Evolutionary conservation across 2,797 vertebrate genomes (phyloP).

Genomic region (Mormyrops attenuatus): DNA sequence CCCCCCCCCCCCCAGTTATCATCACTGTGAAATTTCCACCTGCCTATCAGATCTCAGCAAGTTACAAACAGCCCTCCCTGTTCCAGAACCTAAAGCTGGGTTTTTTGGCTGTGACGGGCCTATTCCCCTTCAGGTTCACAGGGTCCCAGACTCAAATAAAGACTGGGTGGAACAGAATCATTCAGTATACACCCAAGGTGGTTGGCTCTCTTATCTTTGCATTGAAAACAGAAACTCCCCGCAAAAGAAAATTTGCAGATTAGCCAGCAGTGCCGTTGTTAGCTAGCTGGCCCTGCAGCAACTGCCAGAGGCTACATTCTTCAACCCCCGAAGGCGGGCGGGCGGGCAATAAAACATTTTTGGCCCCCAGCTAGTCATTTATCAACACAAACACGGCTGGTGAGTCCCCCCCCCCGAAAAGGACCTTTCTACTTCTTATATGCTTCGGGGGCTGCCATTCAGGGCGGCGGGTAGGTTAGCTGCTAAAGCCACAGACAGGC

Average conservation of each 20-base stretch:
- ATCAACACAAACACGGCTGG: slow-evolving; percentile 44
- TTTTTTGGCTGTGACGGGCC: background rate
- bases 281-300: background rate
- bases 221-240: background rate
- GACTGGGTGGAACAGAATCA: background rate
- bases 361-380: slow-evolving; percentile 53
- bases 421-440: background rate
- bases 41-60: background rate
- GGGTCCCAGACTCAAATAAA: background rate
- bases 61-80: background rate
- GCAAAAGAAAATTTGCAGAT: background rate
- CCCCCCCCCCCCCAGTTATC: background rate
- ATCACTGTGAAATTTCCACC: background rate
- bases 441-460: background rate
- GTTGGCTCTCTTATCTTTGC: background rate
- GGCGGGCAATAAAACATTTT: slow-evolving; percentile 51
- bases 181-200: background rate
- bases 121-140: background rate
- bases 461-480: background rate
- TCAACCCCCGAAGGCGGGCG: slow-evolving; percentile 42
- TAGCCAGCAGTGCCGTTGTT: background rate
- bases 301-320: slow-evolving; percentile 19
- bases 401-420: slow-evolving; percentile 23
- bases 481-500: background rate
- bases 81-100: background rate